These are phyloP conservation scores for Lipophrys pholis DNA, from an alignment of 2,113 vertebrate species.

Conservation along the genomic window DNA sequence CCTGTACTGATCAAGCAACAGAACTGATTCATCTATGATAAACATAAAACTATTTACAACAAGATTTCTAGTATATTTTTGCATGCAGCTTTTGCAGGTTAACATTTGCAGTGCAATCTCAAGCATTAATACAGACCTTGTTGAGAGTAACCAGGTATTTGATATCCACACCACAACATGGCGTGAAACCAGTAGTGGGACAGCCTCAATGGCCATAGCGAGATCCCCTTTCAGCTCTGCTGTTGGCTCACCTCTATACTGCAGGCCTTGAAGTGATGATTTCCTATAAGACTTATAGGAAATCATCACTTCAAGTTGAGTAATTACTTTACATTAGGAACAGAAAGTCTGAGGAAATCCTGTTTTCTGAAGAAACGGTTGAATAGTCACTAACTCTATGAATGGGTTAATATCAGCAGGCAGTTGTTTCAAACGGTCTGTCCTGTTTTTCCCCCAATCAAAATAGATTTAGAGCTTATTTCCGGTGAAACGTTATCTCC, in stretches of 20 bases:
- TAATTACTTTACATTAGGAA: slow-evolving; percentile 9
- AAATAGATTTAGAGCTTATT: slow-evolving; percentile 13
- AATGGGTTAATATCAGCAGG: background rate
- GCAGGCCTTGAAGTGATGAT: no score
- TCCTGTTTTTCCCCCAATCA: background rate
- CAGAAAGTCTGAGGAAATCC: background rate
- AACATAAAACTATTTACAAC: slow-evolving; percentile 1
- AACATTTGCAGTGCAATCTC: slow-evolving; percentile 1
- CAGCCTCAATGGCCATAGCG: background rate
- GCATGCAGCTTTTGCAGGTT: no score
- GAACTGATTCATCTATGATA: slow-evolving; percentile 1
- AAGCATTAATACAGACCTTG: slow-evolving; percentile 30
- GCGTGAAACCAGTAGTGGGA: slow-evolving; percentile 8
- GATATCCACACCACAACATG: slow-evolving; percentile 23
- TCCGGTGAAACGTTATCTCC: slow-evolving; percentile 18
- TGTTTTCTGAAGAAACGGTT: background rate
- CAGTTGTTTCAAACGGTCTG: background rate
- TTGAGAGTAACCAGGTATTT: slow-evolving; percentile 31
- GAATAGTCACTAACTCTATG: background rate
- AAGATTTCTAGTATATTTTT: background rate
- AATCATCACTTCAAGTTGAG: slow-evolving; percentile 1
- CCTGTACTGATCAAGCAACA: background rate
- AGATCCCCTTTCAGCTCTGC: slow-evolving; percentile 26
- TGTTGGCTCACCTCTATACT: no score
- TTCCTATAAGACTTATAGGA: no score